Base-by-base conservation (phyloP, 2,888 invertebrate genomes). In the Ormia ochracea region DNA sequence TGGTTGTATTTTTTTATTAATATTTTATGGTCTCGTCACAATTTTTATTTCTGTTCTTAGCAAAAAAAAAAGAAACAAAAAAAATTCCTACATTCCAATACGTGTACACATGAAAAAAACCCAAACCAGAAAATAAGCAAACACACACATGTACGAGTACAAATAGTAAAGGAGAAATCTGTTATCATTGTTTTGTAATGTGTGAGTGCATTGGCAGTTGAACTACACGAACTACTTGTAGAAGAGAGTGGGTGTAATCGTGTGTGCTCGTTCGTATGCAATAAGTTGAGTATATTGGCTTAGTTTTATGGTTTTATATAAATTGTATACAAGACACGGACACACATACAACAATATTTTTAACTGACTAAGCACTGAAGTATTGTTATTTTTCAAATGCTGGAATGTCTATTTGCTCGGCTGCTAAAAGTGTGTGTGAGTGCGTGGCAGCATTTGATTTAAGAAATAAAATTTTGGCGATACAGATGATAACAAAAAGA, bases 261-360 rank as follows among this genome's bases (percentile, higher is more conserved):
- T 41, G 56, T 36, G 12, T 63, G 4, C 31, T 17, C 17, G 9
- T 65, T 14, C 21, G 14, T 23, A 26, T 26, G 23, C 38, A 7
- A 50, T 58, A 41, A 41, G 33, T 63, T 50, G 69, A 58, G 23
- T 69, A 80, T 80, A 80, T 80, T 80, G 76, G 80, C 80, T 76
- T 80, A 80, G 80, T 80, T 80, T 80, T 76, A 80, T 76, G 75
- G 80, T 80, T 79, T 76, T 76, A 72, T 80, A 79, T 56, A 76
- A 76, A 76, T 76, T 69, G 54, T 69, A 38, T 48, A 21, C 33
- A 41, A 17, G 6, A 43, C 28, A 36, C 14, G 31, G 2, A 21
- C 10, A 14, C 38, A 23, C 17, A 41, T 14, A 33, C 10, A 56
- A 10, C 12, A 10, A 28, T 4, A 6, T 28, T 17, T 56, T 50